Evolutionary conservation across 1,140 invertebrate genomes (phyloP), one percentile per base, ranked within the genome.

Genomic region (Polypedilum vanderplanki): DNA sequence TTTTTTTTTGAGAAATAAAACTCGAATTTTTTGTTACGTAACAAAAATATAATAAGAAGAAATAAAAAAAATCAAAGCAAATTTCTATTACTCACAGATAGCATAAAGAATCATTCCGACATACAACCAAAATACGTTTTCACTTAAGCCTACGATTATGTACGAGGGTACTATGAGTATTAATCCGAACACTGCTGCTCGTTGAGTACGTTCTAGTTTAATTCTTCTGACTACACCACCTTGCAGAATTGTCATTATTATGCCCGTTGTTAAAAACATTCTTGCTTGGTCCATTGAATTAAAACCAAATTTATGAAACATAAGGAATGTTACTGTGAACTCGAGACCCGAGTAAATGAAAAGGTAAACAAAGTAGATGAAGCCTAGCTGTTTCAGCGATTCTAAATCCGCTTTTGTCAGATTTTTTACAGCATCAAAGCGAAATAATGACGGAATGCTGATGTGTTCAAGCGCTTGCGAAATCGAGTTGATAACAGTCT

Each of bases 301-400:
- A 81, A 96, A 99, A 41, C 90, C 85, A 81, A 99, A 98, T 67
- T 91, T 88, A 78, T 96, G 90, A 85, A 98, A 96, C 73, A 95
- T 98, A 40, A 99, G 86, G 84, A 99, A 99, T 57, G 96, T 98
- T 40, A 99, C 85, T 1, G 97, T 99, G 81, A 98, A 99, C 84
- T 99, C 98, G 41, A 99, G 85, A 0, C 97, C 97, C 75, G 97
- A 98, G 81, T 98, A 99, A 22, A 99, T 86, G 80, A 99, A 97
- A 64, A 99, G 85, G 83, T 98, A 99, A 0, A 97, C 81, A 82
- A 99, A 99, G 83, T 98, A 98, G 20, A 95, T 89, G 41, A 87
- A 78, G 74, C 97, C 97, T 75, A 98, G 85, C 64, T 85, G 87
- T 78, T 88, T 87, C 73, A 99, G 83, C 76, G 88, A 84, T 76